Conservation (phyloP, 2,113 vertebrate genomes). For the Mesoclemmys tuberculata region DNA sequence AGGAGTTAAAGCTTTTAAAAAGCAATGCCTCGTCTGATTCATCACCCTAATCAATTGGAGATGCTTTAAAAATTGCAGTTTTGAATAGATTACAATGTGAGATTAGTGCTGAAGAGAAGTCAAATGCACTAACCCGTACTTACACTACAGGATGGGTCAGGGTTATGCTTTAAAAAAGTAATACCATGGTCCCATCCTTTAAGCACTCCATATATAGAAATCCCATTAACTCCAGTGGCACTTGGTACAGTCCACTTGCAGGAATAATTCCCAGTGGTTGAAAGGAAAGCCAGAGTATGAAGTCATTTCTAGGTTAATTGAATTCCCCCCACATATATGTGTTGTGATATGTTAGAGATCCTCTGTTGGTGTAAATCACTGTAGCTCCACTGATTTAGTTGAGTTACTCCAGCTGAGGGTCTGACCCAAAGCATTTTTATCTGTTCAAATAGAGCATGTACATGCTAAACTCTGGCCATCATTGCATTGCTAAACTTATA, state of each 20-base stretch:
- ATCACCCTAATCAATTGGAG: slow-evolving; percentile 20
- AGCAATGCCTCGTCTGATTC: slow-evolving; percentile 36
- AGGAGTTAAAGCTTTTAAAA: slow-evolving; percentile 19
- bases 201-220: background rate
- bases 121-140: slow-evolving; percentile 15
- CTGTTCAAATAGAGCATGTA: background rate
- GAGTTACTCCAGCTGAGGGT: background rate
- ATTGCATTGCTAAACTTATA: background rate
- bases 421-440: background rate
- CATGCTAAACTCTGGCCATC: background rate
- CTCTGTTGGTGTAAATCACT: slow-evolving; percentile 20
- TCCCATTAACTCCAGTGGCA: background rate
- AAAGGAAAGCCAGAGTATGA: background rate
- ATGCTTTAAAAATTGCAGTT: slow-evolving; percentile 39
- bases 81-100: slow-evolving; percentile 40
- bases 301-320: background rate
- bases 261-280: background rate
- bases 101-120: background rate
- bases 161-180: background rate
- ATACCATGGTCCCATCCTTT: background rate
- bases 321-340: background rate
- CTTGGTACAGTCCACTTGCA: background rate
- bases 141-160: background rate
- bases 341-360: background rate
- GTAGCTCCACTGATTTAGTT: slow-evolving; percentile 21